Conservation (phyloP, 2,888 invertebrate species). For the Axea sp. region DNA sequence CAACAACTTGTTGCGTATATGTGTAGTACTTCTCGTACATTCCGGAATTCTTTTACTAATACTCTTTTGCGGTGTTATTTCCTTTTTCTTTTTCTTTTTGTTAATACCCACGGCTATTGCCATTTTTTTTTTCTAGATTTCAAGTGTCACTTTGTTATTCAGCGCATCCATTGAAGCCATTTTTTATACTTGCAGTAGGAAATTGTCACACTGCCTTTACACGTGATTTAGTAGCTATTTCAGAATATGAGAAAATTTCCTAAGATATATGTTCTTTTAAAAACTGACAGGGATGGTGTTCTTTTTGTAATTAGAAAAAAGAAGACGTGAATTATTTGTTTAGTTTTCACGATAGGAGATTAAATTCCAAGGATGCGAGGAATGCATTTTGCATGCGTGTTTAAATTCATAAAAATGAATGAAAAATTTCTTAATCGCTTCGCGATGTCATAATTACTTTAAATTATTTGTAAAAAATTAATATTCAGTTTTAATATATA, state of each 20-base stretch:
- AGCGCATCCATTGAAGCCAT: constrained; percentile 1
- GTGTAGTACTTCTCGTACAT: constrained; percentile 27
- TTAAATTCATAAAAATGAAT: too few species aligned
- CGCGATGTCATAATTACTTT: too few species aligned
- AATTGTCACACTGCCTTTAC: background rate
- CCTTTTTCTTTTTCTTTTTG: constrained; percentile 17
- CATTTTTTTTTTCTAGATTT: constrained; percentile 5
- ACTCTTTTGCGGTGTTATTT: constrained; percentile 10
- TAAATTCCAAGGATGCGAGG: constrained; percentile 27
- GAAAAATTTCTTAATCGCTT: too few species aligned
- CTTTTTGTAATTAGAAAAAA: too few species aligned
- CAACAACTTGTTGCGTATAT: constrained; percentile 50
- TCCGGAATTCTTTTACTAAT: constrained; percentile 36
- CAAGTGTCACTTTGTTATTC: constrained; percentile 27
- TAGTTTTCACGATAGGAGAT: constrained; percentile 27
- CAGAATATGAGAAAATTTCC: background rate
- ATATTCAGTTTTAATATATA: too few species aligned
- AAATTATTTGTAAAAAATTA: too few species aligned
- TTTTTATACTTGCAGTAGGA: background rate
- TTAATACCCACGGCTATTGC: constrained; percentile 20
- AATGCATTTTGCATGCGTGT: constrained; percentile 2
- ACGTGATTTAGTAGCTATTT: constrained; percentile 1
- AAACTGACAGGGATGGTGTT: too few species aligned
- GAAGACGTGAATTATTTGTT: constrained; percentile 21
- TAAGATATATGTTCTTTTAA: background rate